Evolutionary conservation across 2,888 invertebrate species (phyloP).

Genomic region (Drosophila anomalata): DNA sequence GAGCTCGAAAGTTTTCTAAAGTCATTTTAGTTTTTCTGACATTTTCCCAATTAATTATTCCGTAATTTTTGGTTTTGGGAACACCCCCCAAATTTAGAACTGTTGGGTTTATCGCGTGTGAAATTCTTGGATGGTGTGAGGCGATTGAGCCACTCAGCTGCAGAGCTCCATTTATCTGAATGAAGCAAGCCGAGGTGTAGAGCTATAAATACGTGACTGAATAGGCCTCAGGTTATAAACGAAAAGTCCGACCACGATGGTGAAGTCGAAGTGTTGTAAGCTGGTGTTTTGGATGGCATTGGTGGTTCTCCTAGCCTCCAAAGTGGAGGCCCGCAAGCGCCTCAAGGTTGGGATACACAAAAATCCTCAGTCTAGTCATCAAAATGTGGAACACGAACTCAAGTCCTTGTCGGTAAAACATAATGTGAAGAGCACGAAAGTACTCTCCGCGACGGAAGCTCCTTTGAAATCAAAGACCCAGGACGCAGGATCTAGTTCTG

Average conservation of each 20-base stretch:
- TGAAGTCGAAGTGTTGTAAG: slow-evolving; percentile 3
- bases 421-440: slow-evolving; percentile 1
- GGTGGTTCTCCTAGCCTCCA: neutral
- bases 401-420: slow-evolving; percentile 25
- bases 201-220: slow-evolving; percentile 43
- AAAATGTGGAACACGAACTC: slow-evolving; percentile 22
- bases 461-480: neutral
- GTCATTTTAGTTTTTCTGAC: too few relatives aligned
- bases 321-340: slow-evolving; percentile 14
- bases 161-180: slow-evolving; percentile 7
- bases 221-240: slow-evolving; percentile 13
- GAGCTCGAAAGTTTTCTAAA: too few relatives aligned
- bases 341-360: slow-evolving; percentile 20
- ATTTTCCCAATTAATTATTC: too few relatives aligned
- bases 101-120: slow-evolving; percentile 22
- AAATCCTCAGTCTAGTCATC: slow-evolving; percentile 29
- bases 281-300: slow-evolving; percentile 15
- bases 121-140: slow-evolving; percentile 36
- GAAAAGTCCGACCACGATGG: slow-evolving; percentile 18
- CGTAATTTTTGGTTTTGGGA: neutral
- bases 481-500: neutral
- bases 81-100: slow-evolving; percentile 5
- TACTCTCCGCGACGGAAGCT: neutral
- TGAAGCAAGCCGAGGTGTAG: neutral
- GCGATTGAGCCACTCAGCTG: neutral